Evolutionary conservation across 2,888 invertebrate genomes (phyloP), one percentile per base, ranked within the genome.

Genomic region (Archips crataeganus): DNA sequence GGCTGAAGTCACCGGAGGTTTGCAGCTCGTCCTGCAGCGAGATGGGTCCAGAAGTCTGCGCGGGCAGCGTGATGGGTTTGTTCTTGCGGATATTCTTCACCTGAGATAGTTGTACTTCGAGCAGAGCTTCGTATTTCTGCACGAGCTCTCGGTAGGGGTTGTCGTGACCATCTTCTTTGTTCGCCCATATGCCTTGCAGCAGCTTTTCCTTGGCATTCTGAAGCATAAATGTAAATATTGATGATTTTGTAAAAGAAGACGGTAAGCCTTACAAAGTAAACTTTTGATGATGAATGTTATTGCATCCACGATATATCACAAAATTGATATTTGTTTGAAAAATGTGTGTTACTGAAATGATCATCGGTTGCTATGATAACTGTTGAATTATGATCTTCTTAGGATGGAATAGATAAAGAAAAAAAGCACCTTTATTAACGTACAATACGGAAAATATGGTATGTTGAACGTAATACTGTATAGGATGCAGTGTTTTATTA

Each of bases 81-180:
- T 86, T 90, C 83, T 92, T 95, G 81, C 85, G 90, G 78, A 93
- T 92, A 77, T 92, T 95, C 82, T 92, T 95, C 64, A 95, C 95
- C 72, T 96, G 95, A 75, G 96, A 95, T 77, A 96, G 93, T 84
- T 97, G 97, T 57, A 97, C 97, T 85, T 97, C 97, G 45, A 97
- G 91, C 69, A 98, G 93, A 42, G 97, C 97, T 89, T 98, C 97
- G 87, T 98, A 98, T 87, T 98, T 98, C 87, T 97, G 97, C 68
- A 98, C 97, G 79, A 98, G 93, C 72, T 96, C 97, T 84, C 97
- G 95, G 90, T 98, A 98, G 0, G 97, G 96, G 87, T 97, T 97
- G 77, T 95, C 95, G 79, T 93, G 93, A 76, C 92, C 92, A 79
- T 94, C 92, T 83, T 92, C 94, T 83, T 94, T 94, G 81, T 94